A percentile compares a stretch with the other conserved stretches of the same genome.
Conservation (phyloP, 2,113 vertebrate species). For the Gorilla gorilla region DNA sequence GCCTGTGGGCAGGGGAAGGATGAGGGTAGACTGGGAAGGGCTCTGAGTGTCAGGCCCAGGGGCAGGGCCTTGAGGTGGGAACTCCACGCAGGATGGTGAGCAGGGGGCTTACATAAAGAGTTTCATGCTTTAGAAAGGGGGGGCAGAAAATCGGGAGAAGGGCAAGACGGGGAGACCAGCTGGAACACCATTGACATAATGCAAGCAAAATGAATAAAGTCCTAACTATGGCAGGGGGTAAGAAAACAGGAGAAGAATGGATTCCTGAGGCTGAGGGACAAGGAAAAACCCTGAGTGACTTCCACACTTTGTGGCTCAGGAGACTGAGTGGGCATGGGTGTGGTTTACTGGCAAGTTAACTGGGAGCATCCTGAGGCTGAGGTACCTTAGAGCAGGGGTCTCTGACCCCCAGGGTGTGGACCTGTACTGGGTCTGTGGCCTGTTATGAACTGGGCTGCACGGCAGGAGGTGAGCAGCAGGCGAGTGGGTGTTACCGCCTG, state of each 20-base stretch:
- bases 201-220: conserved; percentile 73
- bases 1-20: neutral
- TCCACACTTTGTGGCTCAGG: neutral
- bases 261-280: neutral
- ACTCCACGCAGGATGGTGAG: neutral
- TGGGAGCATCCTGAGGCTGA: neutral
- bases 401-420: too few species aligned
- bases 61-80: neutral
- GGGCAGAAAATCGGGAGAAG: neutral
- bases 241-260: neutral
- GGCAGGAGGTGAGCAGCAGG: too few species aligned
- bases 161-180: neutral
- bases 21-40: neutral
- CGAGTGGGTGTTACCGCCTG: too few species aligned
- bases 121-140: neutral
- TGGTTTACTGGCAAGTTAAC: fast-evolving
- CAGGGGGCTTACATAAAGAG: neutral
- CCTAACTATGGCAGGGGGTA: too few species aligned
- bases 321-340: neutral
- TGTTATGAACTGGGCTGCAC: too few species aligned
- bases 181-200: neutral
- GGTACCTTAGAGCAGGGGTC: too few species aligned
- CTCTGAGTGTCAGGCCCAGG: neutral
- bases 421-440: too few species aligned
- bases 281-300: neutral